Conservation (phyloP, 2,113 vertebrate species). For the Conger conger region DNA sequence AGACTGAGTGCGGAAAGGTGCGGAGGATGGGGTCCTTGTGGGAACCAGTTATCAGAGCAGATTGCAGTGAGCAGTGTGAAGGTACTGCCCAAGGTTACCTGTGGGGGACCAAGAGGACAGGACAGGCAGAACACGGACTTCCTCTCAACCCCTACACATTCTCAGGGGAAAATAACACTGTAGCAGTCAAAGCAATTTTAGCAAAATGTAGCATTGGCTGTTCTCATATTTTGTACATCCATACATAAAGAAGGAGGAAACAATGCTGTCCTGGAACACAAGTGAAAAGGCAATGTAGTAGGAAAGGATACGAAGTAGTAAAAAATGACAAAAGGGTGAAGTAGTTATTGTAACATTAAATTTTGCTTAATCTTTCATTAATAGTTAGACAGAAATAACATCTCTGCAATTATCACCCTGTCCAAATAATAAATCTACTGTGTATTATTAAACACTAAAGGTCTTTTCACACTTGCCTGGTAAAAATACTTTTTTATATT, state of each 20-base stretch:
- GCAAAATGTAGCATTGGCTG: background rate
- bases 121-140: background rate
- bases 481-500: too few relatives aligned
- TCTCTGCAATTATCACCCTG: too few relatives aligned
- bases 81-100: slow-evolving; percentile 75
- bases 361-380: too few relatives aligned
- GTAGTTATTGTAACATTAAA: too few relatives aligned
- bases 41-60: slow-evolving; percentile 62
- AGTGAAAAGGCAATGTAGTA: background rate
- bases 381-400: too few relatives aligned
- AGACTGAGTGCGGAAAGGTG: slow-evolving; percentile 60
- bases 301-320: too few relatives aligned
- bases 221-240: background rate
- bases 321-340: too few relatives aligned
- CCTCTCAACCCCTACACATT: background rate
- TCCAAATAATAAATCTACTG: too few relatives aligned
- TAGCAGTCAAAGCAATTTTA: background rate
- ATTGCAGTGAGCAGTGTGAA: slow-evolving; percentile 54
- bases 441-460: too few relatives aligned
- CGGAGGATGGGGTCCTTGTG: slow-evolving; percentile 54
- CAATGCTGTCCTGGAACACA: too few relatives aligned
- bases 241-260: background rate
- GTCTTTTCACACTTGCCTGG: too few relatives aligned
- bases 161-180: background rate
- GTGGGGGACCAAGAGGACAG: slow-evolving; percentile 25